These are phyloP conservation scores for Silurus aristotelis DNA, from an alignment of 2,797 vertebrate species.

Conservation along the genomic window DNA sequence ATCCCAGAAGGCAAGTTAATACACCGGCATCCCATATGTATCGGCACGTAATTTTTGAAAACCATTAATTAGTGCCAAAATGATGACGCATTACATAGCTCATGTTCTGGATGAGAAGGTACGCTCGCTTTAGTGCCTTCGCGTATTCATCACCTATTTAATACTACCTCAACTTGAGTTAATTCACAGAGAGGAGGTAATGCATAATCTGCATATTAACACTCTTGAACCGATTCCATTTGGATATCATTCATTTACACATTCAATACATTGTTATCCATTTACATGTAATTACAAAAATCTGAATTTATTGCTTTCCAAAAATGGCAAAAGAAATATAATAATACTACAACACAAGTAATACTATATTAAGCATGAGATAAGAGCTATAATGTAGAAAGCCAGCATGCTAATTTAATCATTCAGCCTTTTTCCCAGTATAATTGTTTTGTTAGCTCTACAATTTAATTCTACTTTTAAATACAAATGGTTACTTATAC, in stretches of 20 bases:
- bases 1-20: slow-evolving; percentile 2
- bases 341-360: not conserved
- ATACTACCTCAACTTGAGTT: slow-evolving; percentile 7
- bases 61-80: slow-evolving; percentile 29
- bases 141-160: not conserved
- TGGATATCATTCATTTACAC: not conserved
- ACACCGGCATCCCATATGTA: slow-evolving; percentile 4
- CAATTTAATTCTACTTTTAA: not conserved
- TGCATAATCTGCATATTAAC: not conserved
- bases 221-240: not conserved
- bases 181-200: not conserved
- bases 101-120: slow-evolving; percentile 15
- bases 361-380: not conserved
- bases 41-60: slow-evolving; percentile 18
- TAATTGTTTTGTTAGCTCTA: not conserved
- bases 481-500: slow-evolving; percentile 8
- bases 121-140: slow-evolving; percentile 7
- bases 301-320: not conserved
- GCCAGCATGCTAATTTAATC: not conserved
- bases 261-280: not conserved
- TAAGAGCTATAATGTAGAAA: not conserved
- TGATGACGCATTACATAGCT: slow-evolving; percentile 28
- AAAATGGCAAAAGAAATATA: not conserved
- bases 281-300: slow-evolving; percentile 4
- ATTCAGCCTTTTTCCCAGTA: not conserved